Base-by-base conservation (phyloP, 1,140 invertebrate species). In the Euura lappo region DNA sequence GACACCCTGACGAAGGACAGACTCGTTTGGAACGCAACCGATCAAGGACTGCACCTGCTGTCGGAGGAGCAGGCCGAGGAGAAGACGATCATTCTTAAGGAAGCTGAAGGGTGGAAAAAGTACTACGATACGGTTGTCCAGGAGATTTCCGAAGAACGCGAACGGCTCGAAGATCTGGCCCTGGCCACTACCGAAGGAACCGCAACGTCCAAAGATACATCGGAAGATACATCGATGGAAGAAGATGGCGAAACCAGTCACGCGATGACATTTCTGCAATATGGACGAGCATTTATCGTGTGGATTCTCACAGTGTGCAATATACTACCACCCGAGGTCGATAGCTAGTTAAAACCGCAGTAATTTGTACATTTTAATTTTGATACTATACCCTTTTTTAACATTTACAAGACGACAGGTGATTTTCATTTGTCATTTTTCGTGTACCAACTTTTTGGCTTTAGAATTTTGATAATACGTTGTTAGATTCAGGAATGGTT, bases 91-190 rank as follows among this genome's bases (percentile, higher is more conserved):
- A 60, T 60, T 60, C 8, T 60, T 2, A 60, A 60, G 13, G 51
- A 60, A n/a, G 51, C 51, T 60, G 51, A 60, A 4, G 51, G 51
- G 51, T 60, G 51, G 51, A 60, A 60, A n/a, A 60, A 60, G 13
- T 60, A 11, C 51, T 60, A 60, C 51, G 51, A 60, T 3, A 11
- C 51, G 13, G 6, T 60, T 60, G 3, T 60, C 13, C 6, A 1
- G 6, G 51, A 60, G 13, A 8, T 60, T 3, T 8, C 51, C 13
- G 51, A 60, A 8, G 51, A 60, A 60, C 51, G 13, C 8, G 8
- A 60, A n/a, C 10, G 51, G 13, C 51, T 60, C 51, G 51, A 60
- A n/a, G 51, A 60, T 6, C 10, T 60, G 10, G 51, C 51, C 51
- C 10, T 60, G 51, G 51, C 51, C 13, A n/a, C 51, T 11, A 28